Base-by-base conservation (phyloP, 2,113 vertebrate genomes). In the Trichechus manatus region DNA sequence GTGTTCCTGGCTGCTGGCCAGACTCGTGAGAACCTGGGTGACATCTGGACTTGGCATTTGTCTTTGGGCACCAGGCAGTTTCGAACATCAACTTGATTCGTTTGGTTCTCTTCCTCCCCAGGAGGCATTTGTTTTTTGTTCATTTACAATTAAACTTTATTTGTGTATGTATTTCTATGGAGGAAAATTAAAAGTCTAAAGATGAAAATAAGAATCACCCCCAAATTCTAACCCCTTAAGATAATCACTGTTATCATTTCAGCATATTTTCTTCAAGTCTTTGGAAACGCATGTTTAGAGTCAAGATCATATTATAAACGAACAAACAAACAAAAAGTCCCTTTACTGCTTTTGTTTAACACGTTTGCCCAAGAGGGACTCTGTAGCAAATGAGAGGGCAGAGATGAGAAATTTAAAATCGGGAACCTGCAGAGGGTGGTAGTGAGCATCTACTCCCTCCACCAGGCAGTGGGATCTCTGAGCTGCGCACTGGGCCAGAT, bases 391-490 rank as follows among this genome's bases (percentile, higher is more conserved):
- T 79, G 39, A n/a, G n/a, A 47, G 33, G 68, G 36, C 61, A 44
- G 75, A 56, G 8, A 15, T 29, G 20, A 70, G 36, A 53, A 47
- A 25, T 27, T 29, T 27, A n/a, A 39, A 33, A 25, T 9, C 0
- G 3, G 47, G 72, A 47, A 74, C 36, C 8, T 19, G 15, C 0
- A 7, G n/a, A 42, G 9, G 25, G 5, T 0, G n/a, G 27, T 1
- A 33, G 9, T 3, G 9, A 68, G 53, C 3, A 15, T 22, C 3
- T 2, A 20, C 5, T 9, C 29, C 29, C 27, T 75, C 17, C 19
- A 22, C 11, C 31, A 11, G 0, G 15, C 6, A 6, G 59, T 25
- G 56, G 39, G 44, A 3, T 31, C 70, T 4, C 20, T 6, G 14
- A 14, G 82, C 0, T 14, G 80, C 36, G 20, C n/a, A 25, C 20